Conservation (phyloP, 2,113 vertebrate species). For the Poeciliopsis occidentalis region DNA sequence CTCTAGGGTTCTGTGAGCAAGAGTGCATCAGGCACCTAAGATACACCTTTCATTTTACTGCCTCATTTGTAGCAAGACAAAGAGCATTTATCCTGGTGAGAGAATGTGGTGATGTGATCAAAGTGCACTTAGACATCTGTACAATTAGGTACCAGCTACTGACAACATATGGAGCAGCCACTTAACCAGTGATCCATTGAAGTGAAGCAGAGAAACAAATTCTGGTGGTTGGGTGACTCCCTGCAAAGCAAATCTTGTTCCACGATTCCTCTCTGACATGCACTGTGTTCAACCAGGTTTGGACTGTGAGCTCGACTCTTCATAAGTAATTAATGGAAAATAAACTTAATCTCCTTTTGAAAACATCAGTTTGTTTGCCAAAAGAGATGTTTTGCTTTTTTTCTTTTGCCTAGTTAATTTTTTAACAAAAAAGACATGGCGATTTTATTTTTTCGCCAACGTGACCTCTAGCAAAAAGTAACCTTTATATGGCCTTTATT, state of each 20-base stretch:
- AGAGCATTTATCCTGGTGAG: not conserved
- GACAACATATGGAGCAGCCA: not conserved
- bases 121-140: slow-evolving; percentile 1
- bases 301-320: not conserved
- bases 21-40: not conserved
- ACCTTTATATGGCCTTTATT: too few relatives aligned
- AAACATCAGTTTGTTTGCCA: too few relatives aligned
- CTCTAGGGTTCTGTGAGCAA: not conserved
- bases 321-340: not conserved
- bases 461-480: too few relatives aligned
- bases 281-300: not conserved
- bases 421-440: too few relatives aligned
- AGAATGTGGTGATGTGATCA: not conserved
- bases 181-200: not conserved
- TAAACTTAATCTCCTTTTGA: too few relatives aligned
- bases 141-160: not conserved
- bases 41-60: not conserved
- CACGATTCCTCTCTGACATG: not conserved
- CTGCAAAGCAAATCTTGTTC: too few relatives aligned
- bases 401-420: too few relatives aligned
- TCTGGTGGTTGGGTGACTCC: too few relatives aligned
- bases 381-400: too few relatives aligned
- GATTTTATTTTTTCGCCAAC: too few relatives aligned
- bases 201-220: not conserved
- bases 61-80: not conserved